A percentile compares a stretch with the other conserved stretches of the same genome.
Evolutionary conservation across 1,140 invertebrate genomes (phyloP).

Genomic region (Patella vulgata): DNA sequence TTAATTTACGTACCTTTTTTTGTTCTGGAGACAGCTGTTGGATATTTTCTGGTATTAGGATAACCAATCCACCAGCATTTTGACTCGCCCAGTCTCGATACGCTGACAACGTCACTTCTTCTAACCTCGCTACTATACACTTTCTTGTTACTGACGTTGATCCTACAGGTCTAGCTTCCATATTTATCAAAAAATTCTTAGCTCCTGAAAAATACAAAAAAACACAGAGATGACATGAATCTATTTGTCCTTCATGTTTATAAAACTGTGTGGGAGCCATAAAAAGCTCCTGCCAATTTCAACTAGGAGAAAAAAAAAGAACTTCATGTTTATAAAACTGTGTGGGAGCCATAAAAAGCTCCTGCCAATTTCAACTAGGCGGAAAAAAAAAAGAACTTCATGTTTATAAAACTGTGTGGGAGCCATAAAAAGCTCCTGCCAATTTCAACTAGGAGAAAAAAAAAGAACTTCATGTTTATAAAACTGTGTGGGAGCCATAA

Average conservation of each 20-base stretch:
- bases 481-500: too few species aligned
- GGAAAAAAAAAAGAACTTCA: not conserved
- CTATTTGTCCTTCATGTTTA: too few species aligned
- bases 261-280: not conserved
- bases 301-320: not conserved
- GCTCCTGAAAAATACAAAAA: constrained; percentile 82
- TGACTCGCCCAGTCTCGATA: constrained; percentile 82
- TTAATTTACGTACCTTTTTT: constrained; percentile 82
- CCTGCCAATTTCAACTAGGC: not conserved
- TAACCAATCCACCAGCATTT: constrained; percentile 82
- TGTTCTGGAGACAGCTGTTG: constrained; percentile 73
- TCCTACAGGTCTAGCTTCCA: constrained; percentile 87
- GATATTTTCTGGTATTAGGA: constrained; percentile 84
- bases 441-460: not conserved
- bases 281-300: too few species aligned
- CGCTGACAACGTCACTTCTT: constrained; percentile 80
- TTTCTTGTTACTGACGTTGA: constrained; percentile 88
- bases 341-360: too few species aligned
- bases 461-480: not conserved
- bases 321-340: not conserved
- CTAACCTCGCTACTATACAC: constrained; percentile 83
- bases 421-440: too few species aligned
- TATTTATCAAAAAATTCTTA: constrained; percentile 80
- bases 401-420: not conserved
- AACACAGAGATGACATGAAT: too few species aligned